Base-by-base conservation (phyloP, 1,140 invertebrate species). In the Drosophila parvula region DNA sequence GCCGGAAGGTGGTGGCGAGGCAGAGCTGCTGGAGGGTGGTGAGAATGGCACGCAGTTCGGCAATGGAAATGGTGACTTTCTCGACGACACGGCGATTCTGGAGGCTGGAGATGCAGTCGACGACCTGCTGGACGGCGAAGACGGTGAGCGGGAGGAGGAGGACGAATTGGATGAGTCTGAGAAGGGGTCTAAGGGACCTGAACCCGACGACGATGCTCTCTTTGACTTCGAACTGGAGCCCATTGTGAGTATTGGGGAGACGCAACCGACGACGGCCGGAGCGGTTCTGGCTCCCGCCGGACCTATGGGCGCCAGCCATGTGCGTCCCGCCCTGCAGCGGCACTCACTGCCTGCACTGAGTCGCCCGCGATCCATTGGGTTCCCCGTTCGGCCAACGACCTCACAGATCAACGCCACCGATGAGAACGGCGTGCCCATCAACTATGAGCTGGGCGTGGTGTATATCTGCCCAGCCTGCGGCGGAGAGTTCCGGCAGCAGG, bases 401-500 rank as follows among this genome's bases (percentile, higher is more conserved):
- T 89, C 84, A 11, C 84, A 89, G 28, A 89, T 89, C 30, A 89
- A 89, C 53, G 84, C 84, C 2, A 89, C 81, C 8, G 84, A 89
- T 45, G 81, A 81, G 30, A 78, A 90, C 16, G 84, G 84, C 1
- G 51, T 84, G 11, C 84, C 70, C 10, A 90, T 91, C 40, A 89
- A 91, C 43, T 91, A 90, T 28, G 90, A 91, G 48, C 60, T 89
- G 44, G 90, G 90, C n/a, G 81, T 91, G 8, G 79, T 90, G 7
- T 91, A 90, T 38, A 91, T 91, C 11, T 91, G 90, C 8, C 90
- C 90, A 0, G 81, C 83, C 1, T 91, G 90, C 16, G 86, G 90
- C 0, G 41, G 58, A 0, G 90, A 91, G 56, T 91, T 79, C 48
- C 74, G 77, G 14, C 77, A 84, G 16, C 90, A 91, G 75, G 90